Evolutionary conservation across 2,113 vertebrate genomes (phyloP), one percentile per base, ranked within the genome.

Genomic region (Tachuris rubrigastra): DNA sequence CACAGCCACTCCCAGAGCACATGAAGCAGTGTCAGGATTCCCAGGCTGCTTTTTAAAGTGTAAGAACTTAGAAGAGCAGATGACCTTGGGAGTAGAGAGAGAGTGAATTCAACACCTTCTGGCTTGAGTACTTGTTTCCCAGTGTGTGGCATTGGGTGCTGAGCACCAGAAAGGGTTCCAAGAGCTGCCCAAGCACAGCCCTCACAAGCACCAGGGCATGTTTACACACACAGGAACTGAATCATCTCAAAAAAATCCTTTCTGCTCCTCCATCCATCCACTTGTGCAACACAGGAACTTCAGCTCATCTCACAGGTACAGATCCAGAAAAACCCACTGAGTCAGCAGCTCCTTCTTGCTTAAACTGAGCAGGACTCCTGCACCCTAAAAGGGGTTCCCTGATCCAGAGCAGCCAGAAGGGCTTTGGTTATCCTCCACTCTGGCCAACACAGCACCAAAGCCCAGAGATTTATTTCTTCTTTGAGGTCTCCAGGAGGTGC

Each of bases 301-400:
- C 39, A 31, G 50, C 31, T 79, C 72, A 44, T 25, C 76, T 56
- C 30, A 18, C 25, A 37, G n/a, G 47, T 33, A 30, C 22, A 1
- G 0, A 20, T 3, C 5, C 2, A 20, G 25, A 14, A 47, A 16
- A 47, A 7, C 6, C 42, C 4, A 0, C 8, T 44, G 33, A 19
- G 76, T 24, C 42, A 42, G 37, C 22, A 69, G 39, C 30, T 39
- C 2, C 1, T 27, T 69, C 31, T 27, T 63, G 33, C 20, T 79
- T 12, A 17, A 41, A 83, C 10, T 2, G 3, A 74, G 27, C 2
- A 0, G 12, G 31, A 13, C 17, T 60, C 11, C 52, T 42, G 3
- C 21, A 46, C 14, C 50, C 62, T 28, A 3, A 5, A 1, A 16
- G 1, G 16, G 14, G 18, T 37, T 8, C 41, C 41, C 41, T 14